These are phyloP conservation scores for Mustelus asterias DNA, from an alignment of 2,113 vertebrate genomes.

Conservation along the genomic window DNA sequence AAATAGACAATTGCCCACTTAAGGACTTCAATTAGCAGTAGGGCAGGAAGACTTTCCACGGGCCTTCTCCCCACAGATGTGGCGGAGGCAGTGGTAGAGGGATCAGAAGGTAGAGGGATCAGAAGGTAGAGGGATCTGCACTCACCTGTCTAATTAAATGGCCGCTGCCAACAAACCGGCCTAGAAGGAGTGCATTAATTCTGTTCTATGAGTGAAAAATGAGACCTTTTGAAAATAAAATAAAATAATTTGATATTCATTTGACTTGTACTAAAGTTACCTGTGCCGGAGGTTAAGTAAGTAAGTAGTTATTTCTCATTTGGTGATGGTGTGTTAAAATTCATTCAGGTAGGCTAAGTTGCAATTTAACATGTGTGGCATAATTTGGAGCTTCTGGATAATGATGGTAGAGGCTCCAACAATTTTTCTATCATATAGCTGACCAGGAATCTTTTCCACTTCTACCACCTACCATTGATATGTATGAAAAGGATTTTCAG, in stretches of 20 bases:
- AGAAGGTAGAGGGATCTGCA: background rate
- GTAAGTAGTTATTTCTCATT: background rate
- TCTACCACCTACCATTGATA: too few relatives aligned
- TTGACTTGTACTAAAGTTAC: background rate
- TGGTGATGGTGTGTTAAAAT: background rate
- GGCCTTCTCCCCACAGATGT: background rate
- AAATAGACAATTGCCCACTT: too few relatives aligned
- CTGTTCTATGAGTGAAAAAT: background rate
- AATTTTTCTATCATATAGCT: too few relatives aligned
- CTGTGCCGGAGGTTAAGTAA: background rate
- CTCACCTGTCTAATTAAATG: background rate
- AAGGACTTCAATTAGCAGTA: too few relatives aligned
- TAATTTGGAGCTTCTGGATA: too few relatives aligned
- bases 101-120: background rate
- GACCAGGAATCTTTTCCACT: too few relatives aligned
- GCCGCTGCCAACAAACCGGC: background rate
- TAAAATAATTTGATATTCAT: background rate
- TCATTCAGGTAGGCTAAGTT: background rate
- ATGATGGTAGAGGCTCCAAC: too few relatives aligned
- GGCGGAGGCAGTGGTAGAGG: background rate
- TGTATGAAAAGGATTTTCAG: too few relatives aligned
- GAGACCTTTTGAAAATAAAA: background rate
- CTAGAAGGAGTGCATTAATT: background rate
- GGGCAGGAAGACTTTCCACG: too few relatives aligned
- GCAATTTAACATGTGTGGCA: too few relatives aligned